Conservation (phyloP, 2,888 invertebrate species). For the Pristionchus japonicus region DNA sequence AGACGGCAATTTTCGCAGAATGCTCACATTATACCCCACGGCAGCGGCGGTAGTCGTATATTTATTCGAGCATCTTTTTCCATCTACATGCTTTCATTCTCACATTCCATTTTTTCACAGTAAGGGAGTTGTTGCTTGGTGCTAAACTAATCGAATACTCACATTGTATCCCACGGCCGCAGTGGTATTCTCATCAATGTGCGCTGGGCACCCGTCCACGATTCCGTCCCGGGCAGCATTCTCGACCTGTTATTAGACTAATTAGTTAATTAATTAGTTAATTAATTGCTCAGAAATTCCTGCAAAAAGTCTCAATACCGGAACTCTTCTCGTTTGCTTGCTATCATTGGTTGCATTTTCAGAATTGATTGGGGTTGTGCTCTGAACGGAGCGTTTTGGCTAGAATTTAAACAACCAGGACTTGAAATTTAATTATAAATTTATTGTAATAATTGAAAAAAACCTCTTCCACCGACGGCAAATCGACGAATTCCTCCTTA, state of each 20-base stretch:
- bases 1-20: background rate
- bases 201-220: slow-evolving; percentile 32
- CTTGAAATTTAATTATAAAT: too few species aligned
- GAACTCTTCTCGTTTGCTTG: background rate
- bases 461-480: slow-evolving; percentile 35
- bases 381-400: background rate
- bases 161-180: slow-evolving; percentile 38
- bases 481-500: slow-evolving; percentile 39
- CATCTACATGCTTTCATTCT: too few species aligned
- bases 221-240: background rate
- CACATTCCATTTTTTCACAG: too few species aligned
- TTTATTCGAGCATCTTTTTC: too few species aligned
- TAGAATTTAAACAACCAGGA: too few species aligned
- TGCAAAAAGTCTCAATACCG: background rate
- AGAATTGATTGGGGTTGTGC: background rate
- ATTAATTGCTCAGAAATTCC: background rate
- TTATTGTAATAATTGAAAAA: background rate
- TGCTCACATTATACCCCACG: background rate
- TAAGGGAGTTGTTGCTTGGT: too few species aligned
- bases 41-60: too few species aligned
- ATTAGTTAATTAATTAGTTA: background rate
- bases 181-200: slow-evolving; percentile 36
- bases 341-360: background rate
- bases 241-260: background rate
- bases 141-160: too few species aligned